Base-by-base conservation (phyloP, 2,113 vertebrate genomes). In the Equus przewalskii region DNA sequence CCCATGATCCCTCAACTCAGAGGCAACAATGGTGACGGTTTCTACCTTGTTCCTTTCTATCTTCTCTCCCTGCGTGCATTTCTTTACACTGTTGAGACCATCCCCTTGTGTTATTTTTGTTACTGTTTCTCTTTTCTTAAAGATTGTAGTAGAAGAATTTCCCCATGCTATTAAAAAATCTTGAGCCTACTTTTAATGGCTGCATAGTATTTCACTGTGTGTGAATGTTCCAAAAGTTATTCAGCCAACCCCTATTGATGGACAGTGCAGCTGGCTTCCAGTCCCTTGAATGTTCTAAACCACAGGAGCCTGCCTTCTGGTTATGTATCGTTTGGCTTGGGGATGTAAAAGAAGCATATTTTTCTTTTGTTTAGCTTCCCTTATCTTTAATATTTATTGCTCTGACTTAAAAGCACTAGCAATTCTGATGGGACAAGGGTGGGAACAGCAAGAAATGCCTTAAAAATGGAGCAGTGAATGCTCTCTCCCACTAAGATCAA, bases 381-480 rank as follows among this genome's bases (percentile, higher is more conserved):
- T 80, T 81, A 44, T 44, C 82, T 76, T 73, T 41, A 41, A 18
- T 94, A 22, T 78, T 87, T 79, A 82, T 83, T 91, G 79, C 86
- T 95, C 56, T 75, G 15, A 36, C 41, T 93, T 73, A 46, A 49
- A 75, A 78, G 84, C 70, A 79, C 11, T 41, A 69, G 9, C 69
- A 26, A 28, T 41, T 83, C 41, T 56, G 2, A 58, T 65, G 28
- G 28, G 56, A n/a, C 12, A 69, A 51, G 16, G n/a, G 49, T 70
- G 33, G 51, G 36, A 79, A 65, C 26, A 64, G 36, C 78, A 81
- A 72, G 44, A 86, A 46, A 65, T 78, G 30, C 73, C 75, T 81
- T 36, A 30, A 85, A 33, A 44, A 76, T 24, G 36, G 78, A 69
- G 22, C 7, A 0, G 5, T 41, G 30, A 67, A 16, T 54, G 18